phyloP scores from a whole-genome alignment of 2,113 vertebrate species.

The Tetrao urogallus region DNA sequence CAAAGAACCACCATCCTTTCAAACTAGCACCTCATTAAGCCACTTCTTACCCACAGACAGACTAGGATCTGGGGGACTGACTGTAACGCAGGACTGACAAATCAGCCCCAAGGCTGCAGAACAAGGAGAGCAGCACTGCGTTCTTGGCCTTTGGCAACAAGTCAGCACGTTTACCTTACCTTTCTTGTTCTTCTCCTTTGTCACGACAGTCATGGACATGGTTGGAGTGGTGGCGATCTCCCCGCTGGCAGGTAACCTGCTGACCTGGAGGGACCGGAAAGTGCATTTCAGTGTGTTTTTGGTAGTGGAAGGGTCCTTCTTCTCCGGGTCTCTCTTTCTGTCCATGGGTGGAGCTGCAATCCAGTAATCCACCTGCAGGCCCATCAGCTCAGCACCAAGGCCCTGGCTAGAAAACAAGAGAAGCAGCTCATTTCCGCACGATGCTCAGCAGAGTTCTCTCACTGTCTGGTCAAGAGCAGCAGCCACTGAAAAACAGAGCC shows the following conservation, averaged over 20 bases:
- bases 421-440: neutral
- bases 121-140: neutral
- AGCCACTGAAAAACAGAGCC: no score
- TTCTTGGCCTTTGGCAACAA: neutral
- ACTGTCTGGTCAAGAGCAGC: no score
- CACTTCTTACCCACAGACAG: neutral
- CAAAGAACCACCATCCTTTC: neutral
- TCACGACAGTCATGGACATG: slow-evolving; percentile 98
- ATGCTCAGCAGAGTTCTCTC: neutral
- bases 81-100: neutral
- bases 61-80: neutral
- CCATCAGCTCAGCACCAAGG: slow-evolving; percentile 89
- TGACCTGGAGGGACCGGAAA: slow-evolving; percentile 99
- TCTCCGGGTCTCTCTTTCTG: slow-evolving; percentile 91
- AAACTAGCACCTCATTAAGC: neutral
- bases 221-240: slow-evolving; percentile 84
- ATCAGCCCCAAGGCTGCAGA: neutral
- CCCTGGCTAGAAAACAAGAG: slow-evolving; percentile 73
- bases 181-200: slow-evolving; percentile 98
- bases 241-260: slow-evolving; percentile 88
- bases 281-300: slow-evolving; percentile 98
- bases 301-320: slow-evolving; percentile 88
- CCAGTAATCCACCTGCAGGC: slow-evolving; percentile 98
- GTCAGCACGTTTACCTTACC: slow-evolving; percentile 70
- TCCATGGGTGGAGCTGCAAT: slow-evolving; percentile 82